Evolutionary conservation across 2,888 invertebrate genomes (phyloP).

Genomic region (Cantharis rufa): DNA sequence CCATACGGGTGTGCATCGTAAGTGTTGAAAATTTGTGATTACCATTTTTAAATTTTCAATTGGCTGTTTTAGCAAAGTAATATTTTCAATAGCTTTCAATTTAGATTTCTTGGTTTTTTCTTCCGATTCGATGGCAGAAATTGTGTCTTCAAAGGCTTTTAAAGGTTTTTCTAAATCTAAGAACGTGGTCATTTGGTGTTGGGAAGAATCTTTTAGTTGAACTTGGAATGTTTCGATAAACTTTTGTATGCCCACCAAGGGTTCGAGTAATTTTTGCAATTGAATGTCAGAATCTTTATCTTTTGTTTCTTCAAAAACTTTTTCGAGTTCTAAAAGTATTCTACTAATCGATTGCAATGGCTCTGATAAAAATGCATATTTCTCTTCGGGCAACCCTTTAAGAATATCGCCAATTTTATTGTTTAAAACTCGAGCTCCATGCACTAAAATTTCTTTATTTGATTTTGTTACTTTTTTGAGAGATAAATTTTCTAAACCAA

Average conservation of each 20-base stretch:
- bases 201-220: background rate
- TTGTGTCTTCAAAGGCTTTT: background rate
- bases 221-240: background rate
- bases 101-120: background rate
- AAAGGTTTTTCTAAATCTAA: background rate
- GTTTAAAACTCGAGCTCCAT: background rate
- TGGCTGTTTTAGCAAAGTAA: background rate
- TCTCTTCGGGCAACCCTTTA: background rate
- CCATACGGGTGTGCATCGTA: slow-evolving; percentile 8
- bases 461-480: background rate
- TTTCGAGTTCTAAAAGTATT: background rate
- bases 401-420: background rate
- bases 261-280: background rate
- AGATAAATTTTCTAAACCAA: background rate
- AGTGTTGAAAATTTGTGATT: slow-evolving; percentile 14
- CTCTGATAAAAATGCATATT: background rate
- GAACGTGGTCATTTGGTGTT: background rate
- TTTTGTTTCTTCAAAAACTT: background rate
- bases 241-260: background rate
- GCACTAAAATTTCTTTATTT: background rate
- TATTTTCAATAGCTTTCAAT: slow-evolving; percentile 9
- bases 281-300: background rate
- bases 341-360: background rate
- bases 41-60: slow-evolving; percentile 23
- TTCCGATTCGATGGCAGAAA: background rate